Evolutionary conservation across 2,113 vertebrate genomes (phyloP).

Genomic region (Probosciger aterrimus): DNA sequence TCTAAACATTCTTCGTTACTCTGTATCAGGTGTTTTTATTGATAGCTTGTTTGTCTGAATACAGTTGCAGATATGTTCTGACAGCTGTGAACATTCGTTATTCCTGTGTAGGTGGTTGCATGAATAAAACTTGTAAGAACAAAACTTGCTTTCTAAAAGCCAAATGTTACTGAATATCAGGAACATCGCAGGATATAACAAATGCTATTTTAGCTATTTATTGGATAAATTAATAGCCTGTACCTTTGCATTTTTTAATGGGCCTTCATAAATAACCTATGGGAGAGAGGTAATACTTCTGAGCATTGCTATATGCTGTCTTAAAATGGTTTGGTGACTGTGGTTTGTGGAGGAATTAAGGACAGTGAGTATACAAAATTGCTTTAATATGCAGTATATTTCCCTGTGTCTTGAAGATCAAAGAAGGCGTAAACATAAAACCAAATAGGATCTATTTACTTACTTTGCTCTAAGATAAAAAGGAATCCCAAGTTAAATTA

Average conservation of each 20-base stretch:
- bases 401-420: conserved; percentile 23
- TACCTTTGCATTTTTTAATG: neutral
- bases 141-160: conserved; percentile 41
- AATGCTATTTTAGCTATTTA: conserved; percentile 39
- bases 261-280: neutral
- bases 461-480: conserved; percentile 15
- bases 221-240: conserved; percentile 8
- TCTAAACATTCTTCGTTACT: conserved; percentile 36
- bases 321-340: neutral
- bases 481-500: neutral
- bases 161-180: neutral
- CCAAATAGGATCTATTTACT: conserved; percentile 16
- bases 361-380: neutral
- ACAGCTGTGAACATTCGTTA: neutral
- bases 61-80: neutral
- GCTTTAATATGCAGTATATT: neutral
- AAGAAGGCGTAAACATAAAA: conserved; percentile 19
- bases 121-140: neutral
- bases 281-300: neutral
- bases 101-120: conserved; percentile 30
- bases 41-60: conserved; percentile 3
- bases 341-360: neutral
- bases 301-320: neutral
- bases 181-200: neutral
- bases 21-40: conserved; percentile 16